Evolutionary conservation across 2,113 vertebrate genomes (phyloP), one percentile per base, ranked within the genome.

Genomic region (Chloroceryle aenea): DNA sequence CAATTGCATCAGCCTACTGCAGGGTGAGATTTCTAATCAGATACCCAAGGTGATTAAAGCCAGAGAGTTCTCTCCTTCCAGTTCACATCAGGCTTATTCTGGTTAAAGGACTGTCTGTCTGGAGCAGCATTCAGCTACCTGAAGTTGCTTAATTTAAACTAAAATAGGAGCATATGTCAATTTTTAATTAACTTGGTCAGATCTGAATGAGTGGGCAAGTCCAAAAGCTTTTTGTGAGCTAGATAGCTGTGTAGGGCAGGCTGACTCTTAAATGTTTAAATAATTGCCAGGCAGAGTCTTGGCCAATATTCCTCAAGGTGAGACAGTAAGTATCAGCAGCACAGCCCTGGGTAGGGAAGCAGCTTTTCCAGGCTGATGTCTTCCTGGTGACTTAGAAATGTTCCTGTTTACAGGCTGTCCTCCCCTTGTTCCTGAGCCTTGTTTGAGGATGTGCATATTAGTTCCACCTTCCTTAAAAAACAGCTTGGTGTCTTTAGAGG

Each of bases 171-270:
- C 48, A 26, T 48, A 87, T 32, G 26, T 88, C 47, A 90, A 21
- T 59, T 95, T 90, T 94, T 93, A 86, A 93, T 95, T 94, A 95
- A 84, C 56, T 90, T 43, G 40, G 83, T 94, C 83, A 92, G 69
- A 82, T 78, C 48, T 94, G 74, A 92, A 87, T 43, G 79, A 87
- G 76, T 72, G 72, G 61, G 86, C 82, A 88, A 5, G 1, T 87
- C 80, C 69, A 92, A 85, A 94, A 96, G 79, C 42, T 79, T 88
- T 92, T 42, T 71, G 45, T 73, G 81, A 89, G 55, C 34, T 69
- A 78, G 50, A 86, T 61, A 85, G 66, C 79, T 87, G 79, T 0
- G 0, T 25, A 79, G 59, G 69, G 80, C 73, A 91, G 90, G 86
- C 71, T 93, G 88, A 94, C 82, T 81, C 36, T 59, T 88, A 91